A percentile compares a stretch with the other conserved stretches of the same genome.
These are phyloP conservation scores for Mesoligia furuncula DNA, from an alignment of 2,888 invertebrate genomes.

Conservation along the genomic window DNA sequence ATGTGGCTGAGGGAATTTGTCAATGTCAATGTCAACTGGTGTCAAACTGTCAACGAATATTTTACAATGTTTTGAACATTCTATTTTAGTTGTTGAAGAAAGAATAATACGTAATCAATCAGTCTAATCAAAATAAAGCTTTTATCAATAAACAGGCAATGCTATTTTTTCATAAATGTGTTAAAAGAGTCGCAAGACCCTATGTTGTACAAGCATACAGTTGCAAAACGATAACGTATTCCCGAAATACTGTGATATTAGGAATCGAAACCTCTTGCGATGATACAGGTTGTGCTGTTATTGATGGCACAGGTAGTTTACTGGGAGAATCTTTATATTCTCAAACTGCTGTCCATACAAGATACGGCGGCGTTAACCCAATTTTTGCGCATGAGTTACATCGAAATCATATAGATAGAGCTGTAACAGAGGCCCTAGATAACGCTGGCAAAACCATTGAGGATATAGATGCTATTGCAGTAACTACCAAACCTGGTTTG, in stretches of 20 bases:
- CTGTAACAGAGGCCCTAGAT: conserved; percentile 92
- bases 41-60: no score
- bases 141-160: conserved; percentile 13
- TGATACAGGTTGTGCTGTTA: conserved; percentile 98
- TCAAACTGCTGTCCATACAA: conserved; percentile 94
- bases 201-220: conserved; percentile 15
- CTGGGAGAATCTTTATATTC: conserved; percentile 95
- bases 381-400: conserved; percentile 96
- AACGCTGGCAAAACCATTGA: conserved; percentile 90
- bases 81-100: background rate
- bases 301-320: conserved; percentile 93
- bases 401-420: conserved; percentile 93
- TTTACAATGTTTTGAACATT: background rate
- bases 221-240: conserved; percentile 28
- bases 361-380: conserved; percentile 97
- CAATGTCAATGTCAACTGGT: no score
- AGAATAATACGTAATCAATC: conserved; percentile 17
- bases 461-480: conserved; percentile 96
- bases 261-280: conserved; percentile 99
- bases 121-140: background rate
- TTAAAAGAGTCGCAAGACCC: conserved; percentile 10
- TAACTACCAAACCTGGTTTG: conserved; percentile 97
- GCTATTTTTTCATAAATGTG: conserved; percentile 22
- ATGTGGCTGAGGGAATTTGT: no score
- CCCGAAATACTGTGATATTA: conserved; percentile 86